Conservation (phyloP, 2,113 vertebrate species). For the Phyllopteryx taeniolatus region DNA sequence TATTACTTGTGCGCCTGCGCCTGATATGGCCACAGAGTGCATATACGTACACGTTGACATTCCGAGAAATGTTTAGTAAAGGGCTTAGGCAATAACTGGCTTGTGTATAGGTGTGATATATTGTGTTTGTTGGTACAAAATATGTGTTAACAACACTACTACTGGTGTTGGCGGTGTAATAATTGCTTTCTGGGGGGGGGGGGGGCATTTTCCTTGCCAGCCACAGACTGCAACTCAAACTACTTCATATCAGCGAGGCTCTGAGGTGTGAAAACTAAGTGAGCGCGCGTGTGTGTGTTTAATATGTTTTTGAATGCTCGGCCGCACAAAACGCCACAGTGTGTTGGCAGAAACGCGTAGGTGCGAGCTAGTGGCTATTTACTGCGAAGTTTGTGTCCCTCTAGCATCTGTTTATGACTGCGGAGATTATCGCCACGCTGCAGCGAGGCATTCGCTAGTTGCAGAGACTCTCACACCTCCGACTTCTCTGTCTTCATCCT, state of each 20-base stretch:
- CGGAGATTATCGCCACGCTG: constrained; percentile 65
- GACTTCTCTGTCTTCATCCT: constrained; percentile 41
- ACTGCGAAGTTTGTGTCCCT: constrained; percentile 52
- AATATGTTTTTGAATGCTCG: constrained; percentile 15
- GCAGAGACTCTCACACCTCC: constrained; percentile 57
- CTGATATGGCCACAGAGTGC: background rate
- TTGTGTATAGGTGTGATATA: constrained; percentile 3
- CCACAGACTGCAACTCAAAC: constrained; percentile 7
- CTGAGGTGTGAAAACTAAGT: constrained; percentile 21
- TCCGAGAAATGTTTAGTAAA: background rate
- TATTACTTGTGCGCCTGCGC: background rate
- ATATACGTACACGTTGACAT: too few species aligned
- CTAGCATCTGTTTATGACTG: constrained; percentile 69
- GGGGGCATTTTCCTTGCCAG: constrained; percentile 34
- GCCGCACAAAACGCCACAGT: constrained; percentile 23
- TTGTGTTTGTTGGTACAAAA: constrained; percentile 24
- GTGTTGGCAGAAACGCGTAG: constrained; percentile 23
- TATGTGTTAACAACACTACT: constrained; percentile 22
- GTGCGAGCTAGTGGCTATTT: constrained; percentile 37
- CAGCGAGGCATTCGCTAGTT: constrained; percentile 55
- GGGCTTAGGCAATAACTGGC: background rate
- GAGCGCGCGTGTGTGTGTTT: constrained; percentile 4
- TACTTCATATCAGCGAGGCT: constrained; percentile 10
- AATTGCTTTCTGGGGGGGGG: constrained; percentile 41
- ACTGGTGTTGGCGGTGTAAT: constrained; percentile 28